These are phyloP conservation scores for Schizopygopsis malacanthus DNA, from an alignment of 2,797 vertebrate genomes.

Conservation along the genomic window DNA sequence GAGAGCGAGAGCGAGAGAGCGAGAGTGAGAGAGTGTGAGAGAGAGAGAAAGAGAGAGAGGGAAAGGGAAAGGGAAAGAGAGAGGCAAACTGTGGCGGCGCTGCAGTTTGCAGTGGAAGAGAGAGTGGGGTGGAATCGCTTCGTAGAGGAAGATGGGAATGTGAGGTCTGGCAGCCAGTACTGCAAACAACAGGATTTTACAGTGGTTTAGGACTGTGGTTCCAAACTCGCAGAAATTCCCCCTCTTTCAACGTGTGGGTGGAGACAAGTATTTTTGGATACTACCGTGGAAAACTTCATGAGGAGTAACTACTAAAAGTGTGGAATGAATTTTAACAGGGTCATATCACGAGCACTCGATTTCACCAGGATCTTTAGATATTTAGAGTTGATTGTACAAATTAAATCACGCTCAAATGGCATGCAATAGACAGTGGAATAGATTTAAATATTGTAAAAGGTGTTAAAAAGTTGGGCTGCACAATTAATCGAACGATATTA, in stretches of 20 bases:
- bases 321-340: background rate
- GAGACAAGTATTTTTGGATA: slow-evolving; percentile 37
- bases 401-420: background rate
- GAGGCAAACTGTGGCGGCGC: background rate
- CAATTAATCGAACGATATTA: too few relatives aligned
- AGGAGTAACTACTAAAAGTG: background rate
- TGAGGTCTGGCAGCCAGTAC: slow-evolving; percentile 29
- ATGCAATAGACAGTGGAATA: background rate
- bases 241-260: background rate
- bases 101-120: background rate
- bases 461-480: too few relatives aligned
- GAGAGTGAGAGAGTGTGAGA: background rate
- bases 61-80: background rate
- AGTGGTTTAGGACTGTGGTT: slow-evolving; percentile 26
- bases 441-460: background rate
- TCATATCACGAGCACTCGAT: background rate
- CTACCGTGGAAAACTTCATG: background rate
- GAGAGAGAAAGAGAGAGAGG: slow-evolving; percentile 6
- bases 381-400: background rate
- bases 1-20: background rate
- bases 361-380: background rate
- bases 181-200: slow-evolving; percentile 18
- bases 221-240: slow-evolving; percentile 14
- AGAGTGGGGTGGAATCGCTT: slow-evolving; percentile 46
- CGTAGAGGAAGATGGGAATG: slow-evolving; percentile 41